A percentile compares a stretch with the other conserved stretches of the same genome.
phyloP scores from a whole-genome alignment of 2,797 vertebrate genomes.

The Chromobotia macracanthus region DNA sequence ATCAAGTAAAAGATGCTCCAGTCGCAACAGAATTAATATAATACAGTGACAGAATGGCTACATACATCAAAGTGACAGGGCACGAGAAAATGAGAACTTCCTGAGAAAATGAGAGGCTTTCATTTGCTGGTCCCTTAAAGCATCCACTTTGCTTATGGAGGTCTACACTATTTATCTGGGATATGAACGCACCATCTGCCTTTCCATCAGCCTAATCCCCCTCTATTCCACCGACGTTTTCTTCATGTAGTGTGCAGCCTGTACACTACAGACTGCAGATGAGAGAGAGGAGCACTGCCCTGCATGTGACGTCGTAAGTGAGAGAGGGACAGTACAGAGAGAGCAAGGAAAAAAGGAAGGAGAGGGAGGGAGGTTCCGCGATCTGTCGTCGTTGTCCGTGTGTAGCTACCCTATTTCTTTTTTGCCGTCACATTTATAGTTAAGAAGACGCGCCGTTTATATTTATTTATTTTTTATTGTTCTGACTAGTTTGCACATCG shows the following conservation, averaged over 20 bases:
- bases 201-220: constrained; percentile 64
- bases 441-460: background rate
- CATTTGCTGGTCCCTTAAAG: constrained; percentile 54
- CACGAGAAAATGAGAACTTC: constrained; percentile 45
- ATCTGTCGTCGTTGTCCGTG: constrained; percentile 50
- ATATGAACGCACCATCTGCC: constrained; percentile 62
- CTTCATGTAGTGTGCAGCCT: constrained; percentile 55
- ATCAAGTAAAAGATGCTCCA: constrained; percentile 43
- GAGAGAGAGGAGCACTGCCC: constrained; percentile 41
- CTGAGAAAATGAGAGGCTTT: constrained; percentile 48
- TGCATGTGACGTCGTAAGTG: constrained; percentile 54
- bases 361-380: constrained; percentile 49
- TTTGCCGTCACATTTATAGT: constrained; percentile 30
- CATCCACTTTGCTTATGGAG: constrained; percentile 48
- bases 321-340: constrained; percentile 39
- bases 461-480: background rate
- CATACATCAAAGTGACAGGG: constrained; percentile 66
- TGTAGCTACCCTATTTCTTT: constrained; percentile 43
- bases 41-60: constrained; percentile 55
- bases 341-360: background rate
- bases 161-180: constrained; percentile 66
- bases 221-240: constrained; percentile 50
- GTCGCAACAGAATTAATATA: constrained; percentile 54
- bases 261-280: constrained; percentile 58
- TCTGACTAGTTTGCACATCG: constrained; percentile 24